Base-by-base conservation (phyloP, 2,888 invertebrate genomes). In the Idaea straminata region DNA sequence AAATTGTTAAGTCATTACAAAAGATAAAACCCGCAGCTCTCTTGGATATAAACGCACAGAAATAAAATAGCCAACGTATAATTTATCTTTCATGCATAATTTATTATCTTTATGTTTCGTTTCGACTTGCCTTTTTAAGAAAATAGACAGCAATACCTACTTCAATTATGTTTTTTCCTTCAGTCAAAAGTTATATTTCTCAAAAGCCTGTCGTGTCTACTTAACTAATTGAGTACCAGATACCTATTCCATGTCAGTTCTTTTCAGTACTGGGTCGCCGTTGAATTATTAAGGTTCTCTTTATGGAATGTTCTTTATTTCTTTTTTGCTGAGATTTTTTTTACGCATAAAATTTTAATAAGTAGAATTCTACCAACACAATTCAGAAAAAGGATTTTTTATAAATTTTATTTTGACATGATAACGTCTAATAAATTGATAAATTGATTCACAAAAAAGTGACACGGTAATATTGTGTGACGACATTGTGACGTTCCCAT, bases 201-300 rank as follows among this genome's bases (percentile, higher is more conserved):
- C 66, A 25, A 47, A 47, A 47, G 47, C 47, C 47, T 47, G 47
- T 47, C 47, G 6, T 76, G 79, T 82, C 80, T 78, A 75, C 77
- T 71, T 73, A 66, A 76, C 72, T 82, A 83, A 82, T 83, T 82
- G 77, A 81, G 83, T 81, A 47, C 47, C 47, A 47, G 47, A 47
- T 47, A 7, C 47, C 47, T 47, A 82, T 81, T 79, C 80, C 70
- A 74, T 72, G 69, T 74, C 69, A 66, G 70, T 76, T 76, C 72
- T 62, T 71, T 75, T 71, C 68, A 67, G 64, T 69, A 71, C 64
- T 66, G 74, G 82, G 77, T 80, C 74, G 74, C 72, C 69, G 67
- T 74, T 83, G 80, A 85, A 83, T 83, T 83, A 83, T 82, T 80
- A 81, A 70, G 75, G 75, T 71, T 70, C 78, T 59, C 59, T 59